These are phyloP conservation scores for Melanerpes formicivorus DNA, from an alignment of 2,113 vertebrate genomes.

Conservation along the genomic window DNA sequence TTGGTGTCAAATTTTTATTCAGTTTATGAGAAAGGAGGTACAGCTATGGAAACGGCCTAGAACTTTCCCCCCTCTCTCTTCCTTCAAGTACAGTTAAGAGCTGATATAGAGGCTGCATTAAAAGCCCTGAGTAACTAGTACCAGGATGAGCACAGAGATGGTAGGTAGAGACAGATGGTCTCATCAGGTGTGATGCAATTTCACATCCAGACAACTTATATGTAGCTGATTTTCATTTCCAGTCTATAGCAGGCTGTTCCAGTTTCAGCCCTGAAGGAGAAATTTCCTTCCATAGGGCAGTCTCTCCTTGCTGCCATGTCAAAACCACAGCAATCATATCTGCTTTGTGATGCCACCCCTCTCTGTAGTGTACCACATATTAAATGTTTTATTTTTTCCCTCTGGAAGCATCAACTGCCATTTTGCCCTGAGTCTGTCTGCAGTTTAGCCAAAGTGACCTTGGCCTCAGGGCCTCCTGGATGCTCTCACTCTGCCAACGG, in stretches of 20 bases:
- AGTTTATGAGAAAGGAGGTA: slow-evolving; percentile 16
- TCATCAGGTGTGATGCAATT: neutral
- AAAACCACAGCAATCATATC: neutral
- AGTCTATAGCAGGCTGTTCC: neutral
- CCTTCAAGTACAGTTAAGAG: slow-evolving; percentile 11
- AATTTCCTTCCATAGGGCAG: neutral
- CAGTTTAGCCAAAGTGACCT: neutral
- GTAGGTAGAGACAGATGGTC: neutral
- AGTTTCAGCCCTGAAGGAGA: neutral
- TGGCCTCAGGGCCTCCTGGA: neutral
- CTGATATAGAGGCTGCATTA: neutral
- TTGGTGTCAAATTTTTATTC: slow-evolving; percentile 37
- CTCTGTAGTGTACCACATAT: neutral
- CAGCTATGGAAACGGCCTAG: neutral
- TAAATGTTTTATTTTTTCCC: neutral
- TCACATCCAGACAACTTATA: neutral
- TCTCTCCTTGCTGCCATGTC: neutral
- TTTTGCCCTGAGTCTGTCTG: neutral
- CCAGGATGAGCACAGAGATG: neutral
- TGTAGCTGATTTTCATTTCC: neutral
- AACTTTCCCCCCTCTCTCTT: neutral
- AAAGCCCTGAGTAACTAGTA: neutral
- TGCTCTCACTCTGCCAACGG: neutral
- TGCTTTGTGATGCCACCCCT: neutral
- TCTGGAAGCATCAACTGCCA: neutral